These are phyloP conservation scores for Otolemur crassicaudatus DNA, from an alignment of 2,797 vertebrate species.

Conservation along the genomic window DNA sequence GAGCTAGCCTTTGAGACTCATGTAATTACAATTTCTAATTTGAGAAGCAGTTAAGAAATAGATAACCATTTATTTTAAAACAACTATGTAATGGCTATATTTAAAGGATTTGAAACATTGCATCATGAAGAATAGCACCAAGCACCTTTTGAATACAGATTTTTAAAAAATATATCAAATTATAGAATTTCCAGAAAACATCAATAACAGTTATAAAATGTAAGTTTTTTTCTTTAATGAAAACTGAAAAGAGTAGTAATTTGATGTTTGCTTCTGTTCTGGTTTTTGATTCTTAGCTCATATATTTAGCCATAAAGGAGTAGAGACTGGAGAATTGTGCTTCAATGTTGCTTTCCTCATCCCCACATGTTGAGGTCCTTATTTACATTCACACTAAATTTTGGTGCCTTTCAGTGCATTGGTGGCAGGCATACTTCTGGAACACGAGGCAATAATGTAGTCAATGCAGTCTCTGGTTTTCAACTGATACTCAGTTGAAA, in stretches of 20 bases:
- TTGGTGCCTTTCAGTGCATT: constrained; percentile 79
- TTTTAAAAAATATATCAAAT: not conserved
- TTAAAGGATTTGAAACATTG: constrained; percentile 78
- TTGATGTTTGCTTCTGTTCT: constrained; percentile 57
- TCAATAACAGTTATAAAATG: constrained; percentile 68
- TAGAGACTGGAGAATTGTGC: not conserved
- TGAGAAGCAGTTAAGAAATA: constrained; percentile 75
- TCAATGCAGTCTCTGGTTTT: not conserved
- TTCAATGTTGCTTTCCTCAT: not conserved
- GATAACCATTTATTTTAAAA: constrained; percentile 79
- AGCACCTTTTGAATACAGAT: constrained; percentile 84
- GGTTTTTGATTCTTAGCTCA: constrained; percentile 22
- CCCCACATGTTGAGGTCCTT: not conserved
- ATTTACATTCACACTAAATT: constrained; percentile 23
- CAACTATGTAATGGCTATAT: constrained; percentile 47
- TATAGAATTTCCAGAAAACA: constrained; percentile 54
- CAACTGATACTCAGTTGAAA: constrained; percentile 68
- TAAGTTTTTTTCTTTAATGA: constrained; percentile 45
- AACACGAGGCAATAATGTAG: constrained; percentile 84
- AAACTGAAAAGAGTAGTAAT: constrained; percentile 44
- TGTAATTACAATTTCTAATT: constrained; percentile 75
- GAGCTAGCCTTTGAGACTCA: constrained; percentile 79
- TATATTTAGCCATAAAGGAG: constrained; percentile 11
- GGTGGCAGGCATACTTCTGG: constrained; percentile 51
- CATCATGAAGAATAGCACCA: constrained; percentile 84